Base-by-base conservation (phyloP, 2,888 invertebrate genomes). In the Anorthoa munda region DNA sequence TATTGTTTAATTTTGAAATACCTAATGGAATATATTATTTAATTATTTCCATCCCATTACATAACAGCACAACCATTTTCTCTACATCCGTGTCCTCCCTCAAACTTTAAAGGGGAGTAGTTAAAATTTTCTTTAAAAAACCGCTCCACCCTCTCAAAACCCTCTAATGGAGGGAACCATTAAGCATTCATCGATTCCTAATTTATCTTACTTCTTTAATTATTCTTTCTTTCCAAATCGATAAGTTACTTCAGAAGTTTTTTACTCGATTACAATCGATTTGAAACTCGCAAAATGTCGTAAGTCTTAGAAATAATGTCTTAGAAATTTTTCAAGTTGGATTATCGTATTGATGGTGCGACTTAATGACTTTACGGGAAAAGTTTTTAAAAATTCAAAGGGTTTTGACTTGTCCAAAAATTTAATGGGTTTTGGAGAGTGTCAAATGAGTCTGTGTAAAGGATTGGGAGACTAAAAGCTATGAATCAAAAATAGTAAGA, bases 141-240 rank as follows among this genome's bases (percentile, higher is more conserved):
- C 87, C 89, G 86, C 91, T 92, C 87, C 81, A 87, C 89, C 92
- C 93, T 92, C 93, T 94, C 91, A 92, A 93, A 94, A 93, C 93
- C 93, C 91, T 91, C 94, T 95, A 95, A 96, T 95, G 95, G 95
- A 91, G 87, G 89, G 87, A 92, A 88, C 94, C 95, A 95, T 96
- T 96, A 96, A 92, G 91, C 93, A 95, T 94, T 94, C 95, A 95
- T 95, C 93, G 95, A 95, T 94, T 93, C 90, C 92, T 94, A 95
- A 95, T 95, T 95, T 95, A 94, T 95, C 93, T 94, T 93, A 91
- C 92, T 93, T 93, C 91, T 92, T 89, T 92, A 93, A 94, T 94
- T 95, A 94, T 94, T 93, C 93, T 92, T 93, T 92, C 90, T 92
- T 93, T 86, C 88, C 85, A 89, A 93, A 93, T 92, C 92, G 91